Evolutionary conservation across 1,140 invertebrate genomes (phyloP), one percentile per base, ranked within the genome.

Genomic region (Eubasilissa regina): DNA sequence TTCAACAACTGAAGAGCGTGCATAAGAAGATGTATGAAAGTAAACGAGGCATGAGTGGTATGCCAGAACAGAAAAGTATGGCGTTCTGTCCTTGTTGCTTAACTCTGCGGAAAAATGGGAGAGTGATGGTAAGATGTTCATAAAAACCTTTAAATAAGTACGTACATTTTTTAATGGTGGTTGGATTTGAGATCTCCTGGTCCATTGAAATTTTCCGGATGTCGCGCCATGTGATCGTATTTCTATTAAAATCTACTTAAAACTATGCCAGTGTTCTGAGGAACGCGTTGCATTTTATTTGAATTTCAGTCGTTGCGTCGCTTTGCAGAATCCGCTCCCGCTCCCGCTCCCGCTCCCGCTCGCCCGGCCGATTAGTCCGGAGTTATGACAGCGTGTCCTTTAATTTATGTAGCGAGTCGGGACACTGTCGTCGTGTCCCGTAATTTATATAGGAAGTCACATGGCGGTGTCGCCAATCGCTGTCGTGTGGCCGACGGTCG

Each of bases 301-400:
- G 1, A 6, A 51, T 51, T 51, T 3, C 1, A 51, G 48, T 51
- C n/a, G 11, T n/a, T 51, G 48, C 48, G 8, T 3, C 1, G 48
- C 4, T 1, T 10, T n/a, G 15, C 12, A 15, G 56, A 4, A 60
- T 21, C 56, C 25, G 25, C 25, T 35, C 6, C 4, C n/a, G 56
- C 3, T 19, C 13, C 15, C 25, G 6, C 25, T 6, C 25, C 1
- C 25, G 25, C 25, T 6, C 1, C 25, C 25, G 25, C 25, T 35
- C 25, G 25, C 25, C 60, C 21, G 15, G 44, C 13, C 45, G 66
- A 70, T 70, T 70, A 70, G 10, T 4, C n/a, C 66, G 43, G 66
- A 70, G 66, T 70, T 70, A 70, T 70, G 66, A 70, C 66, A 19
- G 66, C 45, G 66, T 13, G 66, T 48, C 66, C 66, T 47, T 11